phyloP scores from a whole-genome alignment of 2,797 vertebrate genomes.

The Geotrypetes seraphini region DNA sequence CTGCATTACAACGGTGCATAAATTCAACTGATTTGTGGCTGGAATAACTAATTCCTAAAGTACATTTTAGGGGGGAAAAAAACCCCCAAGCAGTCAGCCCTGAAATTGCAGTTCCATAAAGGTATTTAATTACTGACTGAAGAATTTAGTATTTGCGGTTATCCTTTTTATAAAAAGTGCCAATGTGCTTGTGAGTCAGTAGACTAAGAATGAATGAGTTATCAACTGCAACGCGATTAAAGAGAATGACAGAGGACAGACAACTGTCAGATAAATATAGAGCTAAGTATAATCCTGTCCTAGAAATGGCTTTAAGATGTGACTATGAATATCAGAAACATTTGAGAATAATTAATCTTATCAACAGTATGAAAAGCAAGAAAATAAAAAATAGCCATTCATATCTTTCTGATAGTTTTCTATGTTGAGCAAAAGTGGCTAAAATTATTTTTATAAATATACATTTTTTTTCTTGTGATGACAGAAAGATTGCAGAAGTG shows the following conservation, averaged over 20 bases:
- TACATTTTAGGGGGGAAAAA: conserved; percentile 99
- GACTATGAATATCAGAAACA: conserved; percentile 49
- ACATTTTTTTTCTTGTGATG: too few relatives aligned
- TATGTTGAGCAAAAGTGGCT: too few relatives aligned
- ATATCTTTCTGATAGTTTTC: too few relatives aligned
- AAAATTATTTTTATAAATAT: too few relatives aligned
- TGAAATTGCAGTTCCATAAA: conserved; percentile 99
- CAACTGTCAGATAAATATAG: conserved; percentile 49
- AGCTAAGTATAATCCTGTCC: conserved; percentile 33
- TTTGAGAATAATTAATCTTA: conserved; percentile 39
- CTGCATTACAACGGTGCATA: conserved; percentile 98
- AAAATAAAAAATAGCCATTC: too few relatives aligned
- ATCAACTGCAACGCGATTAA: conserved; percentile 95
- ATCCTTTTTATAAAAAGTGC: conserved; percentile 80
- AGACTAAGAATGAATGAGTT: conserved; percentile 94
- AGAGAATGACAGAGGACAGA: conserved; percentile 66
- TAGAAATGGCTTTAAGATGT: conserved; percentile 40
- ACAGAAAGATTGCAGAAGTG: too few relatives aligned
- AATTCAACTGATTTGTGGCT: conserved; percentile 99
- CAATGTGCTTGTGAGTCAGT: conserved; percentile 85
- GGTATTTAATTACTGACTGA: conserved; percentile 98
- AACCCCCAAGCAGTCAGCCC: conserved; percentile 99
- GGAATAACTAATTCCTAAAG: conserved; percentile 99
- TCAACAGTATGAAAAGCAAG: conserved; percentile 28
- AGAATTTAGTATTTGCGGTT: conserved; percentile 93